phyloP scores from a whole-genome alignment of 1,140 invertebrate genomes.

The Eupristina koningsbergeri region DNA sequence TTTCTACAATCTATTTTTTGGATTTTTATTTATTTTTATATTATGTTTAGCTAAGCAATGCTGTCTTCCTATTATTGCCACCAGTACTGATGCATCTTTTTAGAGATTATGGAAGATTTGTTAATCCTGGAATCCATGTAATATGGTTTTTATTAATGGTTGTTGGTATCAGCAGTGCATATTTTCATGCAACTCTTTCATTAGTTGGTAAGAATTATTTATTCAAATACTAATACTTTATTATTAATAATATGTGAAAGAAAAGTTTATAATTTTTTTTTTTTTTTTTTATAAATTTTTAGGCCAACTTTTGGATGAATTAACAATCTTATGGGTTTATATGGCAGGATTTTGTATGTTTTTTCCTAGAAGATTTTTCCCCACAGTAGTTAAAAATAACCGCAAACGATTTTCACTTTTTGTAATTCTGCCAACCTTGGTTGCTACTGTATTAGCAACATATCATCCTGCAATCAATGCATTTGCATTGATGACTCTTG shows the following conservation, averaged over 20 bases:
- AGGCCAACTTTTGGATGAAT: constrained; percentile 85
- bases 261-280: constrained; percentile 24
- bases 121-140: constrained; percentile 83
- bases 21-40: constrained; percentile 19
- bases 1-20: background rate
- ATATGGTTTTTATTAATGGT: constrained; percentile 84
- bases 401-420: constrained; percentile 76
- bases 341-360: constrained; percentile 84
- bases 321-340: constrained; percentile 87
- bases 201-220: constrained; percentile 77
- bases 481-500: constrained; percentile 84
- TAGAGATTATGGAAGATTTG: constrained; percentile 81
- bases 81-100: constrained; percentile 84
- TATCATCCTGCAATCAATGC: constrained; percentile 84
- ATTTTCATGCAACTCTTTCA: constrained; percentile 88
- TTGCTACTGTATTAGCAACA: constrained; percentile 79
- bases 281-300: constrained; percentile 54
- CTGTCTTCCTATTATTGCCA: constrained; percentile 84
- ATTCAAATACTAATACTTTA: constrained; percentile 9
- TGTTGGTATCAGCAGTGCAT: constrained; percentile 85
- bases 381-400: constrained; percentile 77
- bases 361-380: constrained; percentile 81
- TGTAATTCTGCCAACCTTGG: constrained; percentile 75
- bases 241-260: background rate
- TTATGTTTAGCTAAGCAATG: constrained; percentile 81